phyloP scores from a whole-genome alignment of 2,113 vertebrate species.

The Chloropsis cyanopogon region DNA sequence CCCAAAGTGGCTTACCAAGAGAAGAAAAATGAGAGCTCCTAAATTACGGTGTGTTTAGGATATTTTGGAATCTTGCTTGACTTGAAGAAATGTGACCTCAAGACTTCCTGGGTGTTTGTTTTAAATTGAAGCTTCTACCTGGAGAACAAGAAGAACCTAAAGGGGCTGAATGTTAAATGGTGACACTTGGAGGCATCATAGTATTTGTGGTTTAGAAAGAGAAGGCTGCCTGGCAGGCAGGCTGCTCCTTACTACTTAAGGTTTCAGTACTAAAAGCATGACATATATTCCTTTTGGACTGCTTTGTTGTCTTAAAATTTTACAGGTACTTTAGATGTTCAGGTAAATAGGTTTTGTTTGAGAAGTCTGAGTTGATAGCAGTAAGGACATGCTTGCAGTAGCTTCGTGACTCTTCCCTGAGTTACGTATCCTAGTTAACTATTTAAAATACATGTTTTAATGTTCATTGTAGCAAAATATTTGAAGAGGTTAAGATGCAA shows the following conservation, averaged over 20 bases:
- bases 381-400: neutral
- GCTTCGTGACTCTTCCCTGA: neutral
- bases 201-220: neutral
- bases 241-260: neutral
- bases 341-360: neutral
- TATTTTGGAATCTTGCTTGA: neutral
- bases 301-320: neutral
- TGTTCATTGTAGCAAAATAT: neutral
- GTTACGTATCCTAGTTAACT: neutral
- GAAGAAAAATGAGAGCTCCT: neutral
- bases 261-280: neutral
- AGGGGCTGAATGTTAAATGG: neutral
- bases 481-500: neutral
- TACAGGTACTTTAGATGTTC: neutral
- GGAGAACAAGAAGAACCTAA: neutral
- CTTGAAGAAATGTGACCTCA: neutral
- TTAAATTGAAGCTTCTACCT: neutral
- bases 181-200: neutral
- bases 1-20: neutral
- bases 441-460: neutral
- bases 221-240: neutral
- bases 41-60: neutral
- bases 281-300: neutral
- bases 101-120: neutral
- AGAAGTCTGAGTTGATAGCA: neutral